Base-by-base conservation (phyloP, 1,140 invertebrate species). In the Zaprionus gabonicus region DNA sequence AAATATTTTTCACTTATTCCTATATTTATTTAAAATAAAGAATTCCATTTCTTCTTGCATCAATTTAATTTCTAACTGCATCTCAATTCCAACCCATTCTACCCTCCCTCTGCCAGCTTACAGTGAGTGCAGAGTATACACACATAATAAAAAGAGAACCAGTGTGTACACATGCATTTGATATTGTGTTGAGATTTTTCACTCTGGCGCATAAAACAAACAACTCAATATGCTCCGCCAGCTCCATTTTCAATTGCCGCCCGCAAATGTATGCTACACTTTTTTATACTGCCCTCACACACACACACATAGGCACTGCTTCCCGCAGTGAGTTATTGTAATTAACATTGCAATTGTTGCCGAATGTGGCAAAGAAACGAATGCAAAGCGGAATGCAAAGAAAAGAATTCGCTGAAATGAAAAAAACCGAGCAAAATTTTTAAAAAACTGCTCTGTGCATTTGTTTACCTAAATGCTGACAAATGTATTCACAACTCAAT, bases 151-250 rank as follows among this genome's bases (percentile, higher is more conserved):
- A 3, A 46, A 46, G 2, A 44, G 7, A 63, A 64, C 59, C 67
- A 38, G 38, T 87, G 62, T 76, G 63, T 74, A 55, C 71, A 73
- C 34, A 76, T 77, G 69, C 68, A 76, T 80, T 80, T 80, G 63
- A 78, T 87, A 88, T 87, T 88, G 84, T 78, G 84, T 78, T 88
- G 80, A 74, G 80, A 88, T 88, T 88, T 87, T 88, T 67, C 62
- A 71, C 67, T 69, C 74, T 73, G 78, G 53, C 64, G 59, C 60
- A 83, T 66, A 82, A 77, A 71, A 72, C 82, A 85, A 84, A 85
- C 75, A 80, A 60, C 83, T 80, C 80, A 82, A 86, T 87, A 41
- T 58, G 82, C 55, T 59, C 67, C 77, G 65, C 46, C 34, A 46
- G 44, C 72, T 80, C 56, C 67, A 78, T 80, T 77, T 82, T 82